phyloP scores from a whole-genome alignment of 2,113 vertebrate species.

The Plotosus lineatus region DNA sequence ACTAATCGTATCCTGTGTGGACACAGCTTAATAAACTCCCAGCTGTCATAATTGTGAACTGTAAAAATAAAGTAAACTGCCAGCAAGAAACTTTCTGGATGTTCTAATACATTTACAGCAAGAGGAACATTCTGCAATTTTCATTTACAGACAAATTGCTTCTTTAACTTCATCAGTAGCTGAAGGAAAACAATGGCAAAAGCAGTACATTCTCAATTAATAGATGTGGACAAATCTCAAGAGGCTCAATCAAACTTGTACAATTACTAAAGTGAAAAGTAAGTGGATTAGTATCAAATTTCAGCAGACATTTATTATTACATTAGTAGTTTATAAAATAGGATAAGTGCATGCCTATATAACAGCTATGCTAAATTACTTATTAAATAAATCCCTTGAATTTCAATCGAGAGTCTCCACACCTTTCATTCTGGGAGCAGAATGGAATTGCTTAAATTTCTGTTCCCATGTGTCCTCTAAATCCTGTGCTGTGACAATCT shows the following conservation, averaged over 20 bases:
- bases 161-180: neutral
- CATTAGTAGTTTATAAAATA: too few relatives aligned
- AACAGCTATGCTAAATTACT: neutral
- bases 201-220: neutral
- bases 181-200: neutral
- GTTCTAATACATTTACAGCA: neutral
- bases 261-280: neutral
- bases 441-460: conserved; percentile 74
- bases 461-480: conserved; percentile 93
- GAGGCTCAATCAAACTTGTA: neutral
- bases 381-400: neutral
- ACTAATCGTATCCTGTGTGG: too few relatives aligned
- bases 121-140: neutral
- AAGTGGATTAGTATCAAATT: neutral
- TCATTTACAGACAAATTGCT: neutral
- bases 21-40: too few relatives aligned
- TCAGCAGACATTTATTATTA: neutral
- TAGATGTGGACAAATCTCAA: neutral
- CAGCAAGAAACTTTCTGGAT: neutral
- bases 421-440: conserved; percentile 78
- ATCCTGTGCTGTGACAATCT: conserved; percentile 80
- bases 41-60: neutral
- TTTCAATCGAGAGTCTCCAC: conserved; percentile 7
- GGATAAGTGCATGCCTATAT: neutral
- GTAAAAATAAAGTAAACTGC: neutral